These are phyloP conservation scores for Protobothrops flavoviridis DNA, from an alignment of 2,113 vertebrate genomes.

Conservation along the genomic window DNA sequence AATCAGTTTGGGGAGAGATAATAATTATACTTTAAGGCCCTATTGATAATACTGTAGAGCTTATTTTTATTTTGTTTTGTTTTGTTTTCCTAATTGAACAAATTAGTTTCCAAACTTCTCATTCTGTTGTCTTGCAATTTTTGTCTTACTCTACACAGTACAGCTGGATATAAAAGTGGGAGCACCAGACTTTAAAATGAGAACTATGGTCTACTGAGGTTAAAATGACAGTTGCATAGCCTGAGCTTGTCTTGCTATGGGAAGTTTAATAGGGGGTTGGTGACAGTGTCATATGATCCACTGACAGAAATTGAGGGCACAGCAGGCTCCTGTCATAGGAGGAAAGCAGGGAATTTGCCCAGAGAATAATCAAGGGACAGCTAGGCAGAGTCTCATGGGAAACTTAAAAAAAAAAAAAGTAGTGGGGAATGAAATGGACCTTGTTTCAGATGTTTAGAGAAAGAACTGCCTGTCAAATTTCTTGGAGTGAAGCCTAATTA, in stretches of 20 bases:
- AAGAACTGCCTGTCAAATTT: not conserved
- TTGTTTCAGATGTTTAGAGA: not conserved
- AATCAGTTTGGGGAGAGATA: conserved; percentile 6
- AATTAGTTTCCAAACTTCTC: conserved; percentile 44
- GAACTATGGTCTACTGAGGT: conserved; percentile 28
- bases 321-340: conserved; percentile 48
- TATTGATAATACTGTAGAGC: conserved; percentile 1
- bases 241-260: conserved; percentile 40
- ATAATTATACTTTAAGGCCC: conserved; percentile 44
- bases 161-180: conserved; percentile 45
- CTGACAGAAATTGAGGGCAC: conserved; percentile 46
- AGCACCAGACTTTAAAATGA: conserved; percentile 58
- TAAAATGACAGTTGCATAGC: conserved; percentile 53
- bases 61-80: conserved; percentile 14
- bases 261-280: conserved; percentile 23
- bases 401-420: not conserved
- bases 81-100: conserved; percentile 1
- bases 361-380: conserved; percentile 24
- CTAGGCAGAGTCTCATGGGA: conserved; percentile 9
- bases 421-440: not conserved
- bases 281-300: conserved; percentile 32
- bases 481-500: conserved; percentile 14
- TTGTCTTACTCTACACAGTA: conserved; percentile 2
- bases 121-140: conserved; percentile 32
- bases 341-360: conserved; percentile 39